Base-by-base conservation (phyloP, 1,140 invertebrate species). In the Tetramorium alpestre region DNA sequence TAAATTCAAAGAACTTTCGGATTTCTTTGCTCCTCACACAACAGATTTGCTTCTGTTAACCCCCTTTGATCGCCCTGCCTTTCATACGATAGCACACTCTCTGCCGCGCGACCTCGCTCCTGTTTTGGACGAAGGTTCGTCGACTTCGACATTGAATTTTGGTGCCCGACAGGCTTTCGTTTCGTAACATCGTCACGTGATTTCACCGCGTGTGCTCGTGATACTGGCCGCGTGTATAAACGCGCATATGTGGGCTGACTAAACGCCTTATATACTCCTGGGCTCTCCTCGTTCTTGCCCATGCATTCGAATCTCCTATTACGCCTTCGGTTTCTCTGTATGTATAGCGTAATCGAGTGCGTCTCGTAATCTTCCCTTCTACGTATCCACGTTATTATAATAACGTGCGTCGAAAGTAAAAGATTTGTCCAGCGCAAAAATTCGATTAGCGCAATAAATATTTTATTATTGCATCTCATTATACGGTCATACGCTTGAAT, bases 151-250 rank as follows among this genome's bases (percentile, higher is more conserved):
- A 84, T 41, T 87, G 73, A 87, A 90, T 90, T 90, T 90, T 51
- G 70, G 69, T 88, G 44, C 54, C 25, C 54, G 28, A 54, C 75
- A 75, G 81, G 86, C 88, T 90, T 85, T 70, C 80, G 76, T 90
- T 90, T 90, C 89, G 89, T 90, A 90, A 90, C 73, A 41, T 38
- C 44, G 33, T 73, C 86, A 90, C 76, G 81, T 82, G 89, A 90
- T 51, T 84, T 10, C 56, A 65, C 18, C 77, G 85, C 51, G 33
- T 72, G 64, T 47, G 25, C 58, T 77, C n/a, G 54, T 89, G 44
- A 56, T 80, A 41, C 51, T 54, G 11, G 28, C 18, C 25, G 65
- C 54, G 22, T 56, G 54, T 44, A 75, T 88, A 49, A 33, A 18
- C 6, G 54, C 62, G 47, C 28, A 22, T 89, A 89, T 89, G 81